Base-by-base conservation (phyloP, 2,888 invertebrate species). In the Perizoma flavofasciatum region DNA sequence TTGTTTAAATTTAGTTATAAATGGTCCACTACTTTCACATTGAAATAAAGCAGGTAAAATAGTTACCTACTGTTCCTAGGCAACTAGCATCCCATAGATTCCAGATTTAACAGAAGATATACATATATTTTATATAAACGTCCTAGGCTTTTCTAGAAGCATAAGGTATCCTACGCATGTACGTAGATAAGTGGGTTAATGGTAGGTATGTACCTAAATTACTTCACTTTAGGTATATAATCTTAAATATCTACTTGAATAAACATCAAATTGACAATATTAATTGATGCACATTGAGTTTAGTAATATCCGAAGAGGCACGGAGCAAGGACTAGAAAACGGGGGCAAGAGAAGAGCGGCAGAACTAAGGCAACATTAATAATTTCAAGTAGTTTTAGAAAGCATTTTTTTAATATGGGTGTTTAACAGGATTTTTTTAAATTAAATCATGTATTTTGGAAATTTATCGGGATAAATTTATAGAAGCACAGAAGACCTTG, bases 231-330 rank as follows among this genome's bases (percentile, higher is more conserved):
- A 45, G 35, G 47, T 54, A 53, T 6, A 5, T 47, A 55, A 51
- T 59, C 65, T 57, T 61, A 49, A n/a, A 54, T 11, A 46, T 48
- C 62, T 62, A 64, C 47, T 53, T 57, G 47, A 44, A 40, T 63
- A 50, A 60, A 60, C 67, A 66, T 78, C 70, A 78, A 88, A 88
- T 88, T 88, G 88, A 88, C 88, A 79, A 81, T 79, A 70, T 73
- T 88, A 88, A 88, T 88, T 88, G 88, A 84, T 83, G 77, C 74
- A 70, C 69, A 71, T 65, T 67, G 70, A 68, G 35, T 51, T 69
- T 67, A 57, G 61, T 65, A 66, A 61, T 37, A 43, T 51, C 43
- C 9, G 49, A 55, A 59, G 59, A 63, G 63, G 46, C 43, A 57
- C 61, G 63, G 51, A 61, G 39, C 60, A 58, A 67, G 68, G 54